Evolutionary conservation across 2,888 invertebrate species (phyloP), one percentile per base, ranked within the genome.

Genomic region (Phrixothrix hirtus): DNA sequence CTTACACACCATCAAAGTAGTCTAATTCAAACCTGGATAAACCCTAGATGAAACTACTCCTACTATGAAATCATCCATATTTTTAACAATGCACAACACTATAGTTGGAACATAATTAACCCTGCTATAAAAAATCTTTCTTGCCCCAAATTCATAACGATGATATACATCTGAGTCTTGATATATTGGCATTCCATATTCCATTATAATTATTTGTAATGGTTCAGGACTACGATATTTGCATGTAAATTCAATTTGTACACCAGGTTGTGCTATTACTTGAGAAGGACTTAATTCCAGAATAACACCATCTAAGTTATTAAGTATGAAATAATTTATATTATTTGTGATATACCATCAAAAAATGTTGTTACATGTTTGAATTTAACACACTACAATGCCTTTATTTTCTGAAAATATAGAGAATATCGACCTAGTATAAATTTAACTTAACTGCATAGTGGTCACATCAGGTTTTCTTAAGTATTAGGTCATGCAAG

Each of bases 211-310:
- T 60, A 79, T 76, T 55, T 70, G 43, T n/a, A 50, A 31, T 38
- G 21, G 38, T 29, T 44, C 72, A 41, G 66, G 60, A 61, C 76
- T 77, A 50, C 75, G 67, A 68, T 80, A 82, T 53, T 75, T 77
- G 72, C 82, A 83, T 54, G 71, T 75, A 66, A 81, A 78, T 54
- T 62, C 63, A 51, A 80, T 73, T 57, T 66, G 58, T 35, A 72
- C 67, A 49, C 78, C 75, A 30, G 75, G 69, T 30, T 73, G 67
- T 31, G 74, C 75, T 32, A 65, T 63, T 39, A 75, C 75, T 58
- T 70, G 73, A 61, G 77, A 70, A 21, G 81, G 82, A 48, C 0
- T 68, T 66, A 4, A 68, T 66, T 26, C 55, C 54, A 58, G 34
- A 32, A 13, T 42, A 35, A 53, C 21, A 39, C 46, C 38, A 41